Conservation (phyloP, 2,797 vertebrate species). For the Otus scops region DNA sequence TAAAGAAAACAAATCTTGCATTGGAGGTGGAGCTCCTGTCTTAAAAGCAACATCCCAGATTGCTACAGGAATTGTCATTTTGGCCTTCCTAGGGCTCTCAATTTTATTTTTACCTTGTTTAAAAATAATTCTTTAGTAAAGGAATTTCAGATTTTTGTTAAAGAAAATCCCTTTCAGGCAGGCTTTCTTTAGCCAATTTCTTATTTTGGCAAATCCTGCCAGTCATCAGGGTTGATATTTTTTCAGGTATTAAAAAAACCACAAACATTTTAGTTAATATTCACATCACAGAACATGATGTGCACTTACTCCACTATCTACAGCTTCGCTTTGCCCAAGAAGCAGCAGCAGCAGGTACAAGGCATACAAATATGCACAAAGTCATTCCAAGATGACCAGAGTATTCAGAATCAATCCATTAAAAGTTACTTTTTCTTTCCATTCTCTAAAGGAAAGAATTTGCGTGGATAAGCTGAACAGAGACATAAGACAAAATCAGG, state of each 20-base stretch:
- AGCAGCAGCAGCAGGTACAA: background rate
- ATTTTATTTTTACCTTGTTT: background rate
- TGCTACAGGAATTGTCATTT: accelerated
- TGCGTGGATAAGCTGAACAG: background rate
- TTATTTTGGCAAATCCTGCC: background rate
- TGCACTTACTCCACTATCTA: background rate
- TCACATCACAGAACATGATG: background rate
- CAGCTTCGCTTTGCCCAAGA: background rate
- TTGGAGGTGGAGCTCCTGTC: background rate
- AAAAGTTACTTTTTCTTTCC: background rate
- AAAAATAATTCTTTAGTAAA: background rate
- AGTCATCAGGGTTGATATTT: accelerated
- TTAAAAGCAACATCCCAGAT: background rate
- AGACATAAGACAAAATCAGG: background rate
- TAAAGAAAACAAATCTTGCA: background rate
- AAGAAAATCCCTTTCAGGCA: background rate
- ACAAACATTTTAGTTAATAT: background rate
- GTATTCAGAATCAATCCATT: background rate
- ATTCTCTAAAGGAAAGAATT: background rate
- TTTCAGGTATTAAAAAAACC: background rate
- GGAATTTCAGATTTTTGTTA: background rate
- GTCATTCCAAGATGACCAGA: background rate
- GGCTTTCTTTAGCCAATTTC: background rate
- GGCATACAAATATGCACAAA: background rate
- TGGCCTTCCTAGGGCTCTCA: background rate